Conservation (phyloP, 2,888 invertebrate species). For the Troides oblongomaculatus region DNA sequence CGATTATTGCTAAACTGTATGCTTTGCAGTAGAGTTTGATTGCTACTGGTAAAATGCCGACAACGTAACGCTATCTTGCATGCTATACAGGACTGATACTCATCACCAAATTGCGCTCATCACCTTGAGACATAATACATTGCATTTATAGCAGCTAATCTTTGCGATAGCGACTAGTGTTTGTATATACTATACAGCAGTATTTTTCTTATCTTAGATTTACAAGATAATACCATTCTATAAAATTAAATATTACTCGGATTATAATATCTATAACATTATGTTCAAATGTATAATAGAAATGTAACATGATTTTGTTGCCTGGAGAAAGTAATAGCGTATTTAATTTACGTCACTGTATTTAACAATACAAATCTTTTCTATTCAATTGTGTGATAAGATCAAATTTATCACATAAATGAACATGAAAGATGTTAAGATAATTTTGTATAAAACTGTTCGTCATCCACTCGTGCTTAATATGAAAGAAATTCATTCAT, state of each 20-base stretch:
- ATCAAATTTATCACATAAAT: background rate
- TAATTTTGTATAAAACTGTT: background rate
- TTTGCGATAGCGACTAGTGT: background rate
- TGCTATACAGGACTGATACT: too few species aligned
- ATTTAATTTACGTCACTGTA: too few species aligned
- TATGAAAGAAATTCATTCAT: constrained; percentile 14
- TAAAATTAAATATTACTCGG: too few species aligned
- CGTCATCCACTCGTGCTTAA: background rate
- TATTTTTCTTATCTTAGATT: too few species aligned
- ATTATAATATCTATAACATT: too few species aligned
- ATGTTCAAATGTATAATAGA: too few species aligned
- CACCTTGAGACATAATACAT: background rate
- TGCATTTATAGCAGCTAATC: background rate
- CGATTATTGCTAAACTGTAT: constrained; percentile 1
- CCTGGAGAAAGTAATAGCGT: too few species aligned
- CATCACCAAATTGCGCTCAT: background rate
- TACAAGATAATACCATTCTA: too few species aligned
- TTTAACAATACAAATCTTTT: too few species aligned
- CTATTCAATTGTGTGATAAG: too few species aligned
- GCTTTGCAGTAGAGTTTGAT: background rate
- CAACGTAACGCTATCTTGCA: too few species aligned
- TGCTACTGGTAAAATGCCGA: background rate
- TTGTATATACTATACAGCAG: background rate
- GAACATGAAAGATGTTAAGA: background rate
- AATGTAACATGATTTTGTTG: too few species aligned